Evolutionary conservation across 2,888 invertebrate species (phyloP), one percentile per base, ranked within the genome.

Genomic region (Standfussiana lucernea): DNA sequence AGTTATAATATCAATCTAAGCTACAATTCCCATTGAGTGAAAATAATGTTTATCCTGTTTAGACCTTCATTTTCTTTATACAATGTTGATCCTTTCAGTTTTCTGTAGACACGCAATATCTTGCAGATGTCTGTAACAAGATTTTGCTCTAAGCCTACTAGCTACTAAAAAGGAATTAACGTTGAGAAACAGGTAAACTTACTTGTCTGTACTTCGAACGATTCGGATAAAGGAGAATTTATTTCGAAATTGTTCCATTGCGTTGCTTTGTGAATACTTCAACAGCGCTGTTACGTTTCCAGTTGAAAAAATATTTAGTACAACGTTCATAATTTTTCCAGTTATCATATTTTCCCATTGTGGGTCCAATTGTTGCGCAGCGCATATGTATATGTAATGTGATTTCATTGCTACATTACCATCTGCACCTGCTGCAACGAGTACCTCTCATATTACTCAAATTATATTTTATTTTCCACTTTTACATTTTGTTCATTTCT

Each of bases 161-260:
- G 75, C 56, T 75, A 73, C 73, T 85, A 82, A 83, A 88, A 75
- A 42, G 76, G 81, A 68, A 81, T 85, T 83, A 80, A 64, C 64
- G 69, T 69, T 71, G 50, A 70, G 70, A 40, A 78, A 79, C 82
- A 84, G 76, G 80, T 65, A 78, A 80, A 78, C 66, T 53, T 74
- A 73, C 72, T 42, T 59, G 42, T 32, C 40, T 64, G 64, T 77
- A 67, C 50, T 71, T 73, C 32, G 53, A 56, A 77, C 37, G 56
- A 78, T 65, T 66, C 42, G 32, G 59, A 28, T 66, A 65, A 75
- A 83, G 64, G 45, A 72, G 67, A 82, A 81, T 68, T 80, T 59
- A 69, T 77, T 66, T 62, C 15, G 24, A 76, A 66, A 80, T 83
- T 79, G 66, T 80, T 74, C 15, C 37, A 37, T 53, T 70, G 70